Percentiles rank a stretch among this genome's conserved stretches.
Conservation (phyloP, 2,888 invertebrate genomes). For the Callosobruchus maculatus region DNA sequence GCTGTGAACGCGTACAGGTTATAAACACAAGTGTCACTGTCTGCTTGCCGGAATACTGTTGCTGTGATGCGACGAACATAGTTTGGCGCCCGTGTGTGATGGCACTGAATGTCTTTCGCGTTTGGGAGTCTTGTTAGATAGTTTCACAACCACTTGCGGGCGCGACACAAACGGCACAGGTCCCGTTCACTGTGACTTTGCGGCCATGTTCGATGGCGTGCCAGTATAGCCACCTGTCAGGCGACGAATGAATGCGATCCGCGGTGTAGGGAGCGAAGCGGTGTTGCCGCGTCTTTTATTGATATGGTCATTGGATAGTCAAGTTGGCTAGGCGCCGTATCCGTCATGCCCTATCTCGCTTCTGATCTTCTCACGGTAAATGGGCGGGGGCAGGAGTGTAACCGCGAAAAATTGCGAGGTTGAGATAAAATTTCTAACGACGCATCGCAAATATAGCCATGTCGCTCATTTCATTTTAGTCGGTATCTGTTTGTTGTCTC, state of each 20-base stretch:
- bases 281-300: neutral
- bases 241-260: constrained; percentile 37
- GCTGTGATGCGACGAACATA: neutral
- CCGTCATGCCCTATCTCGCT: no score
- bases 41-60: constrained; percentile 6
- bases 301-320: neutral
- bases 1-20: constrained; percentile 13
- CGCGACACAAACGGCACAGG: constrained; percentile 21
- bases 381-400: no score
- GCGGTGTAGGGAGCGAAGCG: constrained; percentile 35
- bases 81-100: neutral
- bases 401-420: no score
- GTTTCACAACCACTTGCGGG: constrained; percentile 35
- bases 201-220: constrained; percentile 49
- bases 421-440: no score
- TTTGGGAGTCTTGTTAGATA: neutral
- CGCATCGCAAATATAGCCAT: no score
- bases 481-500: no score
- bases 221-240: constrained; percentile 49
- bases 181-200: constrained; percentile 38
- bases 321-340: no score
- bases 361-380: no score
- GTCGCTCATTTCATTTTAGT: no score
- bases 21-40: constrained; percentile 22
- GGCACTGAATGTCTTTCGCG: neutral